Percentiles rank a stretch among this genome's conserved stretches.
Conservation (phyloP, 2,113 vertebrate species). For the Brienomyrus longianalis region DNA sequence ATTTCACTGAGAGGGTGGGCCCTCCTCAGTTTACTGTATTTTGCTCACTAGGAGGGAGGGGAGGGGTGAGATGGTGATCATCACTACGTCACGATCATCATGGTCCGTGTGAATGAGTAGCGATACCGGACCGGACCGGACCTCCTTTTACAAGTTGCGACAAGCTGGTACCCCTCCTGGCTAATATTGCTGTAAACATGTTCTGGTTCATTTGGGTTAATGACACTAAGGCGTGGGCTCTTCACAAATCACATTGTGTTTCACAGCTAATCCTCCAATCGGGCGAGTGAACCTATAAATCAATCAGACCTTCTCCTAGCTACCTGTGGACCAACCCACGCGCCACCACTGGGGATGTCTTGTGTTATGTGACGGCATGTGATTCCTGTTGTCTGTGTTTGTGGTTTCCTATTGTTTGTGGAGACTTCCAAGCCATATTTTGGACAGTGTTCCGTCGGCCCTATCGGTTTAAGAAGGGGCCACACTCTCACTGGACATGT, state of each 20-base stretch:
- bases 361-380: conserved; percentile 27
- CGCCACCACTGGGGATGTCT: conserved; percentile 9
- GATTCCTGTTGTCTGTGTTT: not conserved
- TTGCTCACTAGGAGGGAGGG: not conserved
- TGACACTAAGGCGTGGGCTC: conserved; percentile 20
- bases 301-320: conserved; percentile 25
- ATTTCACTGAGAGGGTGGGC: not conserved
- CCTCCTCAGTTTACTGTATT: too few species aligned
- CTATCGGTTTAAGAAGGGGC: not conserved
- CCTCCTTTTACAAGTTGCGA: not conserved
- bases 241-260: conserved; percentile 32
- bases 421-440: not conserved
- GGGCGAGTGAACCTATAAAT: conserved; percentile 32
- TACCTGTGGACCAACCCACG: conserved; percentile 21
- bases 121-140: not conserved
- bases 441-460: too few species aligned
- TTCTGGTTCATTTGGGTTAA: conserved; percentile 10
- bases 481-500: not conserved
- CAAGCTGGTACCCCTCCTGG: conserved; percentile 3
- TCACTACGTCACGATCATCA: not conserved
- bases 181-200: conserved; percentile 15
- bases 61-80: not conserved
- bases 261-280: conserved; percentile 34
- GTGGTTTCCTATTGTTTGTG: conserved; percentile 18
- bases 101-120: not conserved